A percentile compares a stretch with the other conserved stretches of the same genome.
phyloP scores from a whole-genome alignment of 1,140 invertebrate genomes.

The Artemia franciscana region DNA sequence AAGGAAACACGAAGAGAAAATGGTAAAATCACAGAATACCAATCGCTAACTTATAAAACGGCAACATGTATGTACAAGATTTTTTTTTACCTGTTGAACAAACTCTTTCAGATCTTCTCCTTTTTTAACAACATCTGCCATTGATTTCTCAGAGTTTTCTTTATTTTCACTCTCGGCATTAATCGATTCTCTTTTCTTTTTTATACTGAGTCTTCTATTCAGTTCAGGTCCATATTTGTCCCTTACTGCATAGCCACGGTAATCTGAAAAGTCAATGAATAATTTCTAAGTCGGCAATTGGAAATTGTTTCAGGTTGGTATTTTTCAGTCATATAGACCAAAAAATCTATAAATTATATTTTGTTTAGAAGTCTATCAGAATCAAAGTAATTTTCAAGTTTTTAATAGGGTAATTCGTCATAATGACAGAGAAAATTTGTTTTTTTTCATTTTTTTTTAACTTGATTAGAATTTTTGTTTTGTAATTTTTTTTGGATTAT shows the following conservation, averaged over 20 bases:
- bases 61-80: no score
- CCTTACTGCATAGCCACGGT: constrained; percentile 35
- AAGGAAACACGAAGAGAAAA: background rate
- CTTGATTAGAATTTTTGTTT: no score
- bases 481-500: no score
- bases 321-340: no score
- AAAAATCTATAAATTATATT: no score
- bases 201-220: constrained; percentile 21
- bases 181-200: background rate
- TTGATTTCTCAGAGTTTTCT: background rate
- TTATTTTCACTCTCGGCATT: background rate
- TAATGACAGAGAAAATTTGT: no score
- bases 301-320: no score
- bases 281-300: background rate
- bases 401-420: no score
- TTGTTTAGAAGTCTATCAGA: no score
- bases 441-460: no score
- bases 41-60: background rate
- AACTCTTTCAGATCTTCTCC: background rate
- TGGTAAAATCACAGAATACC: background rate
- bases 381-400: no score
- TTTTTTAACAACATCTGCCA: background rate
- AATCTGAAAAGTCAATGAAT: constrained; percentile 23
- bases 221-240: constrained; percentile 31
- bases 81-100: background rate